Evolutionary conservation across 2,797 vertebrate genomes (phyloP).

Genomic region (Merluccius polli): DNA sequence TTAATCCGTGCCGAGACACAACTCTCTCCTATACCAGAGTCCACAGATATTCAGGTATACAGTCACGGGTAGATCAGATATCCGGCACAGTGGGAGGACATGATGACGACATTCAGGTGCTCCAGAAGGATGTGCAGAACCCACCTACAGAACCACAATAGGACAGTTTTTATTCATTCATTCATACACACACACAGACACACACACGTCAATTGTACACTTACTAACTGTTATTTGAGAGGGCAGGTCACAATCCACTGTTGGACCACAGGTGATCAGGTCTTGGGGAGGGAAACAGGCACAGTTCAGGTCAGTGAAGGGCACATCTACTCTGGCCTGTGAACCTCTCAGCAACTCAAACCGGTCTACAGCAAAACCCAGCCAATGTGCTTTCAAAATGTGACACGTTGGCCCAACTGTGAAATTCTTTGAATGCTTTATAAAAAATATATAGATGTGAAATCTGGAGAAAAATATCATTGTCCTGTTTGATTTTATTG

Average conservation of each 20-base stretch:
- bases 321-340: too few species aligned
- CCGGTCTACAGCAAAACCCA: too few species aligned
- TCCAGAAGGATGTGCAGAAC: neutral
- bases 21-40: neutral
- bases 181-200: too few species aligned
- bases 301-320: neutral
- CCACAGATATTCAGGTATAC: neutral
- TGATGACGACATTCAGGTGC: neutral
- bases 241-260: neutral
- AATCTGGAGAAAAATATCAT: neutral
- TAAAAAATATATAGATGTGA: neutral
- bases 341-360: too few species aligned
- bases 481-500: neutral
- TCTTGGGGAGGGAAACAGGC: neutral
- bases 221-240: neutral
- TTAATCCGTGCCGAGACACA: neutral
- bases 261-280: neutral
- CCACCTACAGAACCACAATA: neutral
- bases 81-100: neutral
- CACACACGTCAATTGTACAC: neutral
- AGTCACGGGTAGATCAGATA: neutral
- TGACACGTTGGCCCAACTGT: neutral
- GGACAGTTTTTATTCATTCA: neutral
- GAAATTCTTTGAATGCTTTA: neutral
- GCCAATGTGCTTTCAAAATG: too few species aligned